Percentiles rank a stretch among this genome's conserved stretches.
Conservation (phyloP, 2,113 vertebrate species). For the Neoarius graeffei region DNA sequence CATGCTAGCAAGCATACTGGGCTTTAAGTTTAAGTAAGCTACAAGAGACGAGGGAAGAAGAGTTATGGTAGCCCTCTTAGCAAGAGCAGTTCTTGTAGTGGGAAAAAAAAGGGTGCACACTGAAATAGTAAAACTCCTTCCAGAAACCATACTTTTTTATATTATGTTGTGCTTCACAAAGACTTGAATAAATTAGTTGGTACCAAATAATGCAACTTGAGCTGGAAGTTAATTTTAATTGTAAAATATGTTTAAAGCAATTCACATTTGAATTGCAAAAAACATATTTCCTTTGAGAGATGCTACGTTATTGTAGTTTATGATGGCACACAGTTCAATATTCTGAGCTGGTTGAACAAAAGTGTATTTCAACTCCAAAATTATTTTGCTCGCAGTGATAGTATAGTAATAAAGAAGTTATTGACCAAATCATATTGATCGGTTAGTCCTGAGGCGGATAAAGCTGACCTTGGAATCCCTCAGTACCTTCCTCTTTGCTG, state of each 20-base stretch:
- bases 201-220: conserved; percentile 37
- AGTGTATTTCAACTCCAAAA: conserved; percentile 98
- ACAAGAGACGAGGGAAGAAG: conserved; percentile 1
- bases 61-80: conserved; percentile 14
- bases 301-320: conserved; percentile 61
- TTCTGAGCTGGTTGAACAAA: conserved; percentile 77
- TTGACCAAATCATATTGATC: conserved; percentile 99
- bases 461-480: conserved; percentile 94
- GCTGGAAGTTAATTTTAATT: conserved; percentile 32
- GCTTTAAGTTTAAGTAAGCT: too few species aligned
- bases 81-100: conserved; percentile 39
- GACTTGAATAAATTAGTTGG: conserved; percentile 35
- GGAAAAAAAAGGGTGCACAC: background rate
- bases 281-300: conserved; percentile 58
- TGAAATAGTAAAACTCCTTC: background rate
- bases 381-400: conserved; percentile 93
- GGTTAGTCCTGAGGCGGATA: conserved; percentile 93
- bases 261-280: conserved; percentile 59
- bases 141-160: background rate
- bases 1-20: too few species aligned
- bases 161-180: background rate
- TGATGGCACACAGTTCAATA: conserved; percentile 89
- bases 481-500: conserved; percentile 87
- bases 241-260: conserved; percentile 39
- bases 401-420: conserved; percentile 99